Base-by-base conservation (phyloP, 2,113 vertebrate genomes). In the Phyllostomus hastatus region DNA sequence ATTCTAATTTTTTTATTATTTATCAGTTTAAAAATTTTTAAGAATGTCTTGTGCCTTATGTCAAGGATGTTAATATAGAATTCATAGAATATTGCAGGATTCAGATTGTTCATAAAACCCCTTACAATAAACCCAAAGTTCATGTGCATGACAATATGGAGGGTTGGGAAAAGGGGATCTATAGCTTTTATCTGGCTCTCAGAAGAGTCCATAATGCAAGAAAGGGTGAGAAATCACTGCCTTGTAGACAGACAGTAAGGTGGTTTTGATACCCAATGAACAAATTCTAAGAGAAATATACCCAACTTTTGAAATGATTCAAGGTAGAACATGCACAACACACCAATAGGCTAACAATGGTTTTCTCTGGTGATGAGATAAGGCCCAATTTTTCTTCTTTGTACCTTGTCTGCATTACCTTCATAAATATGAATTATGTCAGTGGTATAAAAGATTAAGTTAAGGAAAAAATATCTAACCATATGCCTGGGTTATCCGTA, bases 401-500 rank as follows among this genome's bases (percentile, higher is more conserved):
- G 61, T 88, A 31, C 1, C 10, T 84, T 92, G 64, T 78, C 43
- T 91, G 33, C 43, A 93, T 85, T 86, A 33, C 76, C 28, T 82
- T 91, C 7, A 90, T 72, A 22, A 76, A 43, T 61, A 54, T 48
- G 10, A 95, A 86, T 50, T 69, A 90, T 67, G 17, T 88, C 66
- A 85, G 66, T 81, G 59, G 57, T 54, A 82, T 79, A 57, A 96
- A 92, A 97, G 16, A 41, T 82, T 92, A 88, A 92, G 48, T 54
- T 86, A 66, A 85, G 41, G 41, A 50, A 43, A 97, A 95, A 75
- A 50, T 15, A 43, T 35, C 35, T 35, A 35, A 43, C 73, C 88
- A 41, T 19, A 50, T 95, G 48, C 38, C 31, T 89, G 16, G 10
- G 14, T 95, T 28, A 82, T 90, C 19, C 72, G 59, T 88, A 86